Evolutionary conservation across 2,797 vertebrate species (phyloP).

Genomic region (Xenopus petersii): DNA sequence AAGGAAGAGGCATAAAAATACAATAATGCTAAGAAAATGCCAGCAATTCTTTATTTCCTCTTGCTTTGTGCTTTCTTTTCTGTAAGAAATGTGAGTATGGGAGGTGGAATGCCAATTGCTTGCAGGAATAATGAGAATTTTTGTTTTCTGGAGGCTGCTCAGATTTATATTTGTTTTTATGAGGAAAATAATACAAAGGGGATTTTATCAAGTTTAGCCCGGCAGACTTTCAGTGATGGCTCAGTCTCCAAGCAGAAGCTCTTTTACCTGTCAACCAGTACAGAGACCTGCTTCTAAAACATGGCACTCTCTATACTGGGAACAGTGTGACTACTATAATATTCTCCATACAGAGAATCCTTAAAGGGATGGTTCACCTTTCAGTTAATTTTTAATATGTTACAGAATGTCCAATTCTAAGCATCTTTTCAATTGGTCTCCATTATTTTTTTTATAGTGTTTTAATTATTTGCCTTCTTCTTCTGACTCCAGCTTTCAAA

Average conservation of each 20-base stretch:
- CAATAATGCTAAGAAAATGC: constrained; percentile 16
- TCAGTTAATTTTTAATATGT: too few relatives aligned
- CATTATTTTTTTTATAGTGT: too few relatives aligned
- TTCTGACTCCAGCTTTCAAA: too few relatives aligned
- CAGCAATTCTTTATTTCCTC: constrained; percentile 40
- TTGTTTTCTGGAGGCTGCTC: constrained; percentile 28
- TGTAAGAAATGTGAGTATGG: constrained; percentile 8
- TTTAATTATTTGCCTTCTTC: too few relatives aligned
- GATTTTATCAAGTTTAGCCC: constrained; percentile 36
- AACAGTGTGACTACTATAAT: neutral
- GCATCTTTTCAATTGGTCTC: too few relatives aligned
- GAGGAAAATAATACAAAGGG: constrained; percentile 40
- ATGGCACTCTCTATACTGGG: neutral
- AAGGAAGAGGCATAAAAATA: too few relatives aligned
- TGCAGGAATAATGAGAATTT: constrained; percentile 33
- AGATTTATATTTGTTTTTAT: constrained; percentile 28
- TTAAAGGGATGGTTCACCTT: too few relatives aligned
- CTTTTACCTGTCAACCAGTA: too few relatives aligned
- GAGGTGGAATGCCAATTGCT: constrained; percentile 37
- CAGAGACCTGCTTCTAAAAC: too few relatives aligned
- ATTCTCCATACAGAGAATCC: neutral
- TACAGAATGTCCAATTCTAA: too few relatives aligned
- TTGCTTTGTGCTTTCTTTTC: constrained; percentile 13
- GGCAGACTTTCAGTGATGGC: constrained; percentile 15
- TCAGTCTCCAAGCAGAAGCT: constrained; percentile 8